Conservation (phyloP, 2,888 invertebrate species). For the Gastracanthus pulcherrimus region DNA sequence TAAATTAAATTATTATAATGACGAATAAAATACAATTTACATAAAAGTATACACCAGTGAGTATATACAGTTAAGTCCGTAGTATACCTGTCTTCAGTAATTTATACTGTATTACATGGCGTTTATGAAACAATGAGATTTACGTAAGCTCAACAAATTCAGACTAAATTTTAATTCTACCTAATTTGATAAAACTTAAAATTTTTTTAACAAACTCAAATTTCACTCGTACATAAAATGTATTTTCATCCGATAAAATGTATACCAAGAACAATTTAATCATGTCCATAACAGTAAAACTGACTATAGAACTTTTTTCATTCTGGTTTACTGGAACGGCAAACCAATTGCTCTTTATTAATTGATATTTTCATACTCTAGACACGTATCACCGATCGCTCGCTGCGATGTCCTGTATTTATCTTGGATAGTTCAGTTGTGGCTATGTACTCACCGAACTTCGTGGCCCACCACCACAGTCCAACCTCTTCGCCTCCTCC, state of each 20-base stretch:
- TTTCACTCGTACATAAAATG: too few relatives aligned
- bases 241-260: too few relatives aligned
- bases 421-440: not conserved
- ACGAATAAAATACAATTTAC: not conserved
- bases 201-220: too few relatives aligned
- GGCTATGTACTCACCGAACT: constrained; percentile 81
- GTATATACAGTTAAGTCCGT: not conserved
- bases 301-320: too few relatives aligned
- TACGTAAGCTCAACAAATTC: too few relatives aligned
- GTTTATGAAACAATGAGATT: too few relatives aligned
- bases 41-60: not conserved
- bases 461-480: constrained; percentile 87
- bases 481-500: constrained; percentile 84
- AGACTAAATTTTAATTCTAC: too few relatives aligned
- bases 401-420: too few relatives aligned
- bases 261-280: too few relatives aligned
- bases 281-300: too few relatives aligned
- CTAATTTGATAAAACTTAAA: too few relatives aligned
- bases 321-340: too few relatives aligned
- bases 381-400: constrained; percentile 22
- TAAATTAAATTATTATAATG: not conserved
- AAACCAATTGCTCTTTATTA: constrained; percentile 13
- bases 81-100: not conserved
- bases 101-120: not conserved
- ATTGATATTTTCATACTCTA: constrained; percentile 19